Percentiles rank a stretch among this genome's conserved stretches.
phyloP scores from a whole-genome alignment of 2,797 vertebrate species.

The Astyanax mexicanus region DNA sequence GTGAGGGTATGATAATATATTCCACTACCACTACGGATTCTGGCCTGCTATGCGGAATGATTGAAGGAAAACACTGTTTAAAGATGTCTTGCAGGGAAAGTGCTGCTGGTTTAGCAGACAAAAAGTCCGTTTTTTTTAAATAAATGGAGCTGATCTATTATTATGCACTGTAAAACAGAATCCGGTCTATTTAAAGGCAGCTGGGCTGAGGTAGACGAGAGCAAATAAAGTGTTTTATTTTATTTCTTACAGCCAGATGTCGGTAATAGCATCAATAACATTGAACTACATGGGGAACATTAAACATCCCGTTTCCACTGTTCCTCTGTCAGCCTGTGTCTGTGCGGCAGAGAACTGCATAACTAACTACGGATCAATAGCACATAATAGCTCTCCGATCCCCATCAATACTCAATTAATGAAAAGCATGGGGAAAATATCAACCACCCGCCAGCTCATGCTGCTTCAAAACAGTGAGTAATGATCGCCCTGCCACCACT shows the following conservation, averaged over 20 bases:
- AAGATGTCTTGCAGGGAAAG: conserved; percentile 36
- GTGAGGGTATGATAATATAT: conserved; percentile 11
- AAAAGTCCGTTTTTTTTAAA: neutral
- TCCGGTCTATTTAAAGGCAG: conserved; percentile 12
- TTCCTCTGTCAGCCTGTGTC: conserved; percentile 46
- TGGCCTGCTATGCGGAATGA: conserved; percentile 40
- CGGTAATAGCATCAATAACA: conserved; percentile 44
- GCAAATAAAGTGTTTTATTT: conserved; percentile 11
- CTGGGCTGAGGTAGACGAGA: conserved; percentile 16
- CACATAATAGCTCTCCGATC: conserved; percentile 60
- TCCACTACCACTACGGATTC: conserved; percentile 38
- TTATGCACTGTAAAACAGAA: neutral
- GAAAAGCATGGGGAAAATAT: conserved; percentile 59
- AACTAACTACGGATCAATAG: conserved; percentile 60
- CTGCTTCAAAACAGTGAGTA: conserved; percentile 53
- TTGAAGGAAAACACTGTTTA: conserved; percentile 47
- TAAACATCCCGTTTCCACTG: conserved; percentile 45
- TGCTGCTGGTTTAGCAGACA: neutral
- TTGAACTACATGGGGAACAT: conserved; percentile 44
- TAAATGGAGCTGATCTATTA: neutral
- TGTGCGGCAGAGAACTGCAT: conserved; percentile 45
- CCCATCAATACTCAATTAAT: conserved; percentile 62
- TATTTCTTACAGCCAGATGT: conserved; percentile 22
- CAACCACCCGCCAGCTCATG: conserved; percentile 42
- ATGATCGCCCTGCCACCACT: conserved; percentile 56